A percentile compares a stretch with the other conserved stretches of the same genome.
These are phyloP conservation scores for Aeoliscus strigatus DNA, from an alignment of 2,797 vertebrate genomes.

Conservation along the genomic window DNA sequence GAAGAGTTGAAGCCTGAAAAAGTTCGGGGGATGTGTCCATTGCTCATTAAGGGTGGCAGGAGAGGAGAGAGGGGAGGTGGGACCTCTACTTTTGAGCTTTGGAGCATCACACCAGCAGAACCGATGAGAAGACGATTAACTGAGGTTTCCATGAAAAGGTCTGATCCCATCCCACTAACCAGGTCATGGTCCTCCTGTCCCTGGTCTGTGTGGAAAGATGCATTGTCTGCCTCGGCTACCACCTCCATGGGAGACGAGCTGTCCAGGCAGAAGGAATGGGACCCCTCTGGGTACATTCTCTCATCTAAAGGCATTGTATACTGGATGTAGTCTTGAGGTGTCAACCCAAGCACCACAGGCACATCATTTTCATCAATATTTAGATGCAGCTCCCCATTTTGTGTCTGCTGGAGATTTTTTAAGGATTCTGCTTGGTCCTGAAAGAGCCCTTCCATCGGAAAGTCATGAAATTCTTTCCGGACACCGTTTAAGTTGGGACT, in stretches of 20 bases:
- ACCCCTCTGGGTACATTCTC: slow-evolving; percentile 93
- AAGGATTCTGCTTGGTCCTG: slow-evolving; percentile 80
- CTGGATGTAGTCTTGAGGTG: slow-evolving; percentile 98
- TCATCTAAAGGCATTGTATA: slow-evolving; percentile 99
- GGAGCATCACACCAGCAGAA: slow-evolving; percentile 85
- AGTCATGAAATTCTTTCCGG: slow-evolving; percentile 89
- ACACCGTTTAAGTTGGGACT: slow-evolving; percentile 91
- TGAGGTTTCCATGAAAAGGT: slow-evolving; percentile 88
- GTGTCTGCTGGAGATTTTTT: slow-evolving; percentile 82
- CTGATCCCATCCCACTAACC: slow-evolving; percentile 74
- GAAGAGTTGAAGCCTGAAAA: slow-evolving; percentile 82
- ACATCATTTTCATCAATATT: slow-evolving; percentile 90
- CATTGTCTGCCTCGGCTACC: slow-evolving; percentile 78
- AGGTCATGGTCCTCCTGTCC: slow-evolving; percentile 80
- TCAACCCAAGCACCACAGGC: slow-evolving; percentile 95
- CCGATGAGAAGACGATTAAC: slow-evolving; percentile 84
- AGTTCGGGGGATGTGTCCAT: slow-evolving; percentile 83
- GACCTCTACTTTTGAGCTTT: slow-evolving; percentile 81
- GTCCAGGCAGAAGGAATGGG: slow-evolving; percentile 88
- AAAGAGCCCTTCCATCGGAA: slow-evolving; percentile 86
- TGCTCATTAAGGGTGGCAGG: slow-evolving; percentile 85
- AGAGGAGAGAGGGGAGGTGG: slow-evolving; percentile 87
- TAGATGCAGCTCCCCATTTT: slow-evolving; percentile 86
- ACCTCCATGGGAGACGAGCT: slow-evolving; percentile 93
- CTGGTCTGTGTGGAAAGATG: slow-evolving; percentile 80